A percentile compares a stretch with the other conserved stretches of the same genome.
Evolutionary conservation across 2,888 invertebrate species (phyloP).

Genomic region (Arctia plantaginis): DNA sequence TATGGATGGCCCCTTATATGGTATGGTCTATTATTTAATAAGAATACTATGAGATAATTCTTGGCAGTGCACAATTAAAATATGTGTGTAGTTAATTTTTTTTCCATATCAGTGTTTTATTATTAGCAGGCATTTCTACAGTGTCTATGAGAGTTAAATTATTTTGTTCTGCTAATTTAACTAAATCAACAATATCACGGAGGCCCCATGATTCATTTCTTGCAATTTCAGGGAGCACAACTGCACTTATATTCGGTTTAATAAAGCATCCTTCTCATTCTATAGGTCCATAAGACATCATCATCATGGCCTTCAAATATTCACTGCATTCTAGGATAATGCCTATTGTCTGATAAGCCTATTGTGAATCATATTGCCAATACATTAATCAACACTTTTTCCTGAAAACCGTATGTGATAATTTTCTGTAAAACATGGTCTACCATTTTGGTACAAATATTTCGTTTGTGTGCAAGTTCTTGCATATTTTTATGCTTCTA

Average conservation of each 20-base stretch:
- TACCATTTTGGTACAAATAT: no score
- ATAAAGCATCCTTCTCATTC: conserved; percentile 92
- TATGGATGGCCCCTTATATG: no score
- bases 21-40: background rate
- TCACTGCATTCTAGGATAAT: conserved; percentile 90
- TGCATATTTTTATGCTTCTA: conserved; percentile 87
- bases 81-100: conserved; percentile 71
- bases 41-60: background rate
- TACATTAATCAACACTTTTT: conserved; percentile 91
- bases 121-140: conserved; percentile 95
- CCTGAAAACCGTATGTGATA: conserved; percentile 76
- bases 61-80: background rate
- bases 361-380: conserved; percentile 95
- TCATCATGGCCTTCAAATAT: conserved; percentile 89
- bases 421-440: no score
- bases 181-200: conserved; percentile 90
- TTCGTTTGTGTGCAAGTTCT: conserved; percentile 87
- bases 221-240: conserved; percentile 90
- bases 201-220: conserved; percentile 93
- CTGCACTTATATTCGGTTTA: conserved; percentile 92
- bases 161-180: conserved; percentile 87
- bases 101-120: conserved; percentile 93
- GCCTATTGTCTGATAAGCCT: conserved; percentile 91
- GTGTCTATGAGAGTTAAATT: conserved; percentile 87
- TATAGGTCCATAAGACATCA: conserved; percentile 96